Percentiles rank a stretch among this genome's conserved stretches.
These are phyloP conservation scores for Passer domesticus DNA, from an alignment of 2,113 vertebrate genomes.

Conservation along the genomic window DNA sequence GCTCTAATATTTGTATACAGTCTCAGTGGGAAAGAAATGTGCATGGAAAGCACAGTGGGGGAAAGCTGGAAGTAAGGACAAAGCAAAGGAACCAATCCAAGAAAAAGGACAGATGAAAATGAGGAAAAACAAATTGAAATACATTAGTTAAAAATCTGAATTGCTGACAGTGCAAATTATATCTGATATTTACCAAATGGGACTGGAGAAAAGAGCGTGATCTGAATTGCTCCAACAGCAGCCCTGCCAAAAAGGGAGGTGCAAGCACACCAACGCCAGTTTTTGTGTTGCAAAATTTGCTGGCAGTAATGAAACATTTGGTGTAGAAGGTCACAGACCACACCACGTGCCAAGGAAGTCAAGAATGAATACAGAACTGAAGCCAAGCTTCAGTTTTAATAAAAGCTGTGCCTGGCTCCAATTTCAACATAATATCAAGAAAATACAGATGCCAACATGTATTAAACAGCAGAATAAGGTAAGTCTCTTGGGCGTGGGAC, in stretches of 20 bases:
- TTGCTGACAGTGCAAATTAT: conserved; percentile 5
- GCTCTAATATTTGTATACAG: conserved; percentile 59
- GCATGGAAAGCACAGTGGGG: not conserved
- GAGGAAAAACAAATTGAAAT: not conserved
- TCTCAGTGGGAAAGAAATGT: conserved; percentile 52
- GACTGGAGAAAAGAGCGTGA: not conserved
- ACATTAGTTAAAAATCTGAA: not conserved
- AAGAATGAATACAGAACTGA: not conserved
- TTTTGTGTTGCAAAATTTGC: not conserved
- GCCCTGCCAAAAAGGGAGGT: conserved; percentile 10
- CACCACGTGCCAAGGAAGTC: not conserved
- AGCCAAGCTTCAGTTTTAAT: conserved; percentile 38
- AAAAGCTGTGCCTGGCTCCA: conserved; percentile 5
- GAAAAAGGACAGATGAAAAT: conserved; percentile 12
- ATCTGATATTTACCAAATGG: not conserved
- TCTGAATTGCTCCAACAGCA: not conserved
- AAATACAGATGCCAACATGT: conserved; percentile 32
- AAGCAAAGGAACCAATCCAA: conserved; percentile 34
- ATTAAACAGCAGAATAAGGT: conserved; percentile 12
- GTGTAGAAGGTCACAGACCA: not conserved
- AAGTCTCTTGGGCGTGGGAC: not conserved
- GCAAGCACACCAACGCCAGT: not conserved
- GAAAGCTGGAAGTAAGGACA: conserved; percentile 11
- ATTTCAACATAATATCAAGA: conserved; percentile 1
- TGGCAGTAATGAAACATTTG: not conserved